A percentile compares a stretch with the other conserved stretches of the same genome.
phyloP scores from a whole-genome alignment of 2,797 vertebrate species.

The Periophthalmus magnuspinnatus region DNA sequence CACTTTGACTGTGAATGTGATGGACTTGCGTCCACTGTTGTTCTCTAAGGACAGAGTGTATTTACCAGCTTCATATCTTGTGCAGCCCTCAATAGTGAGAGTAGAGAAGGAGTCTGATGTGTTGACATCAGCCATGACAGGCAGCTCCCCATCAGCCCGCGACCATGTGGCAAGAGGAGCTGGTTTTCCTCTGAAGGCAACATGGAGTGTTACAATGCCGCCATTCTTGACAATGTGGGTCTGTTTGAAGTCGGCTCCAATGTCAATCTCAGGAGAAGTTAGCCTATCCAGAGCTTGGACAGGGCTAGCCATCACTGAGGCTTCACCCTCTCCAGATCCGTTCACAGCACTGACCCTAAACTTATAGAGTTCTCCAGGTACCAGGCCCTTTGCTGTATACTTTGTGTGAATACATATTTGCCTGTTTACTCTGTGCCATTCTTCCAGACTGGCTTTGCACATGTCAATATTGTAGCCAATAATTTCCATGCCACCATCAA shows the following conservation, averaged over 20 bases:
- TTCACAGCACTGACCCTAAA: constrained; percentile 96
- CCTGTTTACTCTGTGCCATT: constrained; percentile 94
- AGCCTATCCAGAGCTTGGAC: constrained; percentile 92
- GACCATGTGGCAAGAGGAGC: constrained; percentile 91
- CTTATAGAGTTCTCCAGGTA: constrained; percentile 93
- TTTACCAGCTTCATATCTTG: constrained; percentile 95
- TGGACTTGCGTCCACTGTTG: constrained; percentile 92
- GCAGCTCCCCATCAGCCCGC: constrained; percentile 88
- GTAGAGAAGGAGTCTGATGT: constrained; percentile 91
- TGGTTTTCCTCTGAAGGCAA: constrained; percentile 92
- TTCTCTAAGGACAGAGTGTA: constrained; percentile 95
- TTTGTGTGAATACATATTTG: constrained; percentile 90
- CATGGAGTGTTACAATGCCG: constrained; percentile 85
- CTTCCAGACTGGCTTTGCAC: constrained; percentile 95
- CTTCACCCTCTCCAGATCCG: constrained; percentile 89
- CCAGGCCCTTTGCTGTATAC: constrained; percentile 87
- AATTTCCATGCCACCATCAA: constrained; percentile 95
- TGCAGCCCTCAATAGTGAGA: constrained; percentile 92
- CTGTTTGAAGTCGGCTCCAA: constrained; percentile 95
- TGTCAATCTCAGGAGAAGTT: constrained; percentile 93
- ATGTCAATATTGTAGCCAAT: constrained; percentile 98
- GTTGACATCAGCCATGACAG: constrained; percentile 88
- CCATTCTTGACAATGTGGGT: constrained; percentile 95
- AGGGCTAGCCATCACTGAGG: constrained; percentile 83
- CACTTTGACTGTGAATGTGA: constrained; percentile 95